phyloP scores from a whole-genome alignment of 1,140 invertebrate species.

The Calliopsis andreniformis region DNA sequence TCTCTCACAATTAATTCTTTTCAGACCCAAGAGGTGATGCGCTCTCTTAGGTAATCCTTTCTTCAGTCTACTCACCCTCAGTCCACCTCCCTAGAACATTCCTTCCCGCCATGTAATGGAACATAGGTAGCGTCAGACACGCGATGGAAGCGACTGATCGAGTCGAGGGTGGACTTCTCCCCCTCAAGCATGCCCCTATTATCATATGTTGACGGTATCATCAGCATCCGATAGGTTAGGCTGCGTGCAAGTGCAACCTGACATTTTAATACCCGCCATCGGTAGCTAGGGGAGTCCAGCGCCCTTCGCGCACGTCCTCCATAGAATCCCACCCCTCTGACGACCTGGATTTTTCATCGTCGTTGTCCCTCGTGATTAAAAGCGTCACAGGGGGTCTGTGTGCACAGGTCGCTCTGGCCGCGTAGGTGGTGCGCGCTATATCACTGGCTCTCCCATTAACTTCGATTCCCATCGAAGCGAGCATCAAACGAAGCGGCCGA shows the following conservation, averaged over 20 bases:
- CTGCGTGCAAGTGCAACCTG: slow-evolving; percentile 40
- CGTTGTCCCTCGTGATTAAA: slow-evolving; percentile 61
- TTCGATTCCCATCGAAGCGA: slow-evolving; percentile 61
- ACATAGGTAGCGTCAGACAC: not conserved
- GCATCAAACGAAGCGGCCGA: slow-evolving; percentile 44
- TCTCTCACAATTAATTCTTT: no score
- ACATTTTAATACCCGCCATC: slow-evolving; percentile 59
- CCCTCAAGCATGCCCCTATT: slow-evolving; percentile 23
- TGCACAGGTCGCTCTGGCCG: not conserved
- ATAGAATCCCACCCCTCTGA: not conserved
- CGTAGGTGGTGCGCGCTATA: slow-evolving; percentile 12
- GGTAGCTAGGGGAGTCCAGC: not conserved
- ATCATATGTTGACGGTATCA: slow-evolving; percentile 47
- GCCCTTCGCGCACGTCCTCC: not conserved
- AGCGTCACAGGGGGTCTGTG: slow-evolving; percentile 31
- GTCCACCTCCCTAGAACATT: slow-evolving; percentile 2
- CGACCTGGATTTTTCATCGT: slow-evolving; percentile 61
- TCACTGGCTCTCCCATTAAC: slow-evolving; percentile 54
- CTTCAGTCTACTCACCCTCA: not conserved
- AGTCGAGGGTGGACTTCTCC: not conserved
- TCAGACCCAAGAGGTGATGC: no score
- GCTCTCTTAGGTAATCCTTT: not conserved
- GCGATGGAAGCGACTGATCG: not conserved
- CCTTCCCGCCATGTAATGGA: not conserved
- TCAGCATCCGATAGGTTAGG: slow-evolving; percentile 43